phyloP scores from a whole-genome alignment of 2,113 vertebrate species.

The Hemibagrus wyckioides region DNA sequence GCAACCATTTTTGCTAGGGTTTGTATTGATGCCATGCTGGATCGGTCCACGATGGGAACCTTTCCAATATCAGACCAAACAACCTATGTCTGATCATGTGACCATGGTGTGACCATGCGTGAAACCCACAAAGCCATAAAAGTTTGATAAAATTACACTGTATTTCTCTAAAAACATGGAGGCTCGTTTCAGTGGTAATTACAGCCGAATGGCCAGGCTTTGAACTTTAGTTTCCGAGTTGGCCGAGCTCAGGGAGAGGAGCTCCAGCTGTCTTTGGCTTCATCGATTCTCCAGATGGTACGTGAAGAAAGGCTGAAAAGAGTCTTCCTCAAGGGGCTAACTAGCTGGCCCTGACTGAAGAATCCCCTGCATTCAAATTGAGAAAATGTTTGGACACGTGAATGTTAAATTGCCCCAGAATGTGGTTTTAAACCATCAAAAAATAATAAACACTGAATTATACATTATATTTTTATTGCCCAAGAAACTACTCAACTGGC shows the following conservation, averaged over 20 bases:
- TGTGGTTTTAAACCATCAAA: not conserved
- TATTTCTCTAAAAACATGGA: constrained; percentile 21
- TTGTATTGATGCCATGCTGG: not conserved
- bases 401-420: not conserved
- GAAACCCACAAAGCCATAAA: constrained; percentile 42
- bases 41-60: not conserved
- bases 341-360: constrained; percentile 27
- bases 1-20: not conserved
- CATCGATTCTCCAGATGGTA: constrained; percentile 56
- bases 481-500: not conserved
- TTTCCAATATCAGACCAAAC: not conserved
- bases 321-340: constrained; percentile 18
- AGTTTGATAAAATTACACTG: constrained; percentile 39
- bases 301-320: constrained; percentile 19
- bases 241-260: constrained; percentile 22
- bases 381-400: constrained; percentile 11
- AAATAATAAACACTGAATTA: not conserved
- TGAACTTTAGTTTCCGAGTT: constrained; percentile 49
- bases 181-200: constrained; percentile 42
- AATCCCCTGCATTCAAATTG: constrained; percentile 26
- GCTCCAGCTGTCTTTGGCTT: constrained; percentile 50
- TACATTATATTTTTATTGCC: not conserved
- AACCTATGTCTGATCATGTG: not conserved
- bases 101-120: constrained; percentile 21
- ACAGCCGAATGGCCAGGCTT: constrained; percentile 52